Percentiles rank a stretch among this genome's conserved stretches.
Conservation (phyloP, 2,888 invertebrate genomes). For the Lysandra coridon region DNA sequence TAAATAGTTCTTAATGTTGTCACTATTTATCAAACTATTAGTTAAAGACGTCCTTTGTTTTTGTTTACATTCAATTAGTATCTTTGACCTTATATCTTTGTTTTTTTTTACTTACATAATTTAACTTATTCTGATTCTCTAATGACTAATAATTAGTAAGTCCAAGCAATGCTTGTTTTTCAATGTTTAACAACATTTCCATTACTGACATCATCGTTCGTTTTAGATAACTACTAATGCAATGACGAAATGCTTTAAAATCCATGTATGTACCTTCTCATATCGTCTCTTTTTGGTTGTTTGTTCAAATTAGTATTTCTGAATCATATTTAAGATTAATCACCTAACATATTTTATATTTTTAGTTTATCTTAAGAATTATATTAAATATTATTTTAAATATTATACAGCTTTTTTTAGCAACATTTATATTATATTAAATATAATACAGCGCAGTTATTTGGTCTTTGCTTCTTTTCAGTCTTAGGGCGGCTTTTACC, state of each 20-base stretch:
- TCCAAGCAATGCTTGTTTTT: not conserved
- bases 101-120: not conserved
- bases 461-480: not conserved
- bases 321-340: not conserved
- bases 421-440: no score
- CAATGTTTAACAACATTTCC: not conserved
- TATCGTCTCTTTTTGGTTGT: not conserved
- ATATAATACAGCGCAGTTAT: not conserved
- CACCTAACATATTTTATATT: not conserved
- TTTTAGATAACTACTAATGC: not conserved
- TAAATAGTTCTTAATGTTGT: not conserved
- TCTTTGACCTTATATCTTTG: not conserved
- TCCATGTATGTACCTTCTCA: not conserved
- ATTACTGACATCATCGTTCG: not conserved
- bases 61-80: not conserved
- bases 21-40: not conserved
- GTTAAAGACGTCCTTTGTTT: not conserved
- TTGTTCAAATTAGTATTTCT: not conserved
- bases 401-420: no score
- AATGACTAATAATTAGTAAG: not conserved
- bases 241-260: conserved; percentile 6
- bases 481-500: not conserved
- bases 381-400: not conserved
- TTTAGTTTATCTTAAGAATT: not conserved
- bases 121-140: not conserved